A percentile compares a stretch with the other conserved stretches of the same genome.
Evolutionary conservation across 2,888 invertebrate species (phyloP).

Genomic region (Auanema sp.): DNA sequence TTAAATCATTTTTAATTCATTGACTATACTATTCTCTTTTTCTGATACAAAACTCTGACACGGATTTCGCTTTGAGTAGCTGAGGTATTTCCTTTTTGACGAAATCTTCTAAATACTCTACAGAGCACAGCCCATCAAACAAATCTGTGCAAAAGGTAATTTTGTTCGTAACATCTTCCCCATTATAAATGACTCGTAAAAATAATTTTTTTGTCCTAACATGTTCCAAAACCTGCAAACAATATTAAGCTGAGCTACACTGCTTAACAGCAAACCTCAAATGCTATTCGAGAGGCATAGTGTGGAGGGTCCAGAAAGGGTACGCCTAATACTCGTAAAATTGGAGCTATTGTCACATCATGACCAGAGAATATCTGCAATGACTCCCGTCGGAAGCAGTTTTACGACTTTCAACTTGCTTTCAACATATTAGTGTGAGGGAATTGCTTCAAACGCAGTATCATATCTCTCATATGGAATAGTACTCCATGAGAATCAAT

Average conservation of each 20-base stretch:
- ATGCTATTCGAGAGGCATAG: conserved; percentile 83
- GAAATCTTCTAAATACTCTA: conserved; percentile 20
- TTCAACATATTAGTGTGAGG: conserved; percentile 38
- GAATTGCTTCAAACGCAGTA: conserved; percentile 23
- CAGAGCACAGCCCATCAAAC: conserved; percentile 25
- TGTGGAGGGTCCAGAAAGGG: conserved; percentile 70
- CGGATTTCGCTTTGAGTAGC: conserved; percentile 7
- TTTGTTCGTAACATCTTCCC: conserved; percentile 31
- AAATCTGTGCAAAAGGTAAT: conserved; percentile 30
- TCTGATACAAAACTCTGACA: not conserved
- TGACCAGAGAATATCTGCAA: conserved; percentile 46
- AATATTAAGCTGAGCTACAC: not conserved
- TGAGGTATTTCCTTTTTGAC: conserved; percentile 1
- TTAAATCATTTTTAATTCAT: not conserved
- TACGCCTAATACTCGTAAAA: conserved; percentile 39
- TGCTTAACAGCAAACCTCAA: conserved; percentile 73
- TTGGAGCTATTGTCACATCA: conserved; percentile 38
- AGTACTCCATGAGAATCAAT: conserved; percentile 30
- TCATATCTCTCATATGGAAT: conserved; percentile 21
- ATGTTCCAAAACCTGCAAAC: conserved; percentile 9
- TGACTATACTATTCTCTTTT: not conserved
- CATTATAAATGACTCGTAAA: conserved; percentile 38
- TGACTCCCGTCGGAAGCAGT: not conserved
- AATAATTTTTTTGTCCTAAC: not conserved
- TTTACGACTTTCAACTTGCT: conserved; percentile 14